Evolutionary conservation across 2,113 vertebrate genomes (phyloP).

Genomic region (Heterotilapia buettikoferi): DNA sequence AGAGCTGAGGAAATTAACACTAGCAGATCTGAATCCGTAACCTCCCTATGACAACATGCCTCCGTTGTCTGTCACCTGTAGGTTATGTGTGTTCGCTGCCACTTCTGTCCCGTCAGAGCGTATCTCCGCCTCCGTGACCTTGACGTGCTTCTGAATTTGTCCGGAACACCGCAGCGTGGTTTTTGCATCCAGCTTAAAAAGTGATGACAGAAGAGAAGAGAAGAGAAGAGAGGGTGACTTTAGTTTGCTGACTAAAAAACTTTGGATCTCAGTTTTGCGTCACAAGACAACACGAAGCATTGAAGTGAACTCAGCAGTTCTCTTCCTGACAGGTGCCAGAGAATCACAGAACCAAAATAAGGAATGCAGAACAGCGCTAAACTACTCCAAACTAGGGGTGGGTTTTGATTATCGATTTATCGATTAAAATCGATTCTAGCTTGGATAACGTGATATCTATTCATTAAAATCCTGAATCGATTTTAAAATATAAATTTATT

Average conservation of each 20-base stretch:
- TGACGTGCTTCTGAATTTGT: slow-evolving; percentile 79
- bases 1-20: slow-evolving; percentile 29
- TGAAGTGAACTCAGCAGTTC: slow-evolving; percentile 22
- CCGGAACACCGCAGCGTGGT: slow-evolving; percentile 92
- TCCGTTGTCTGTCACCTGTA: slow-evolving; percentile 82
- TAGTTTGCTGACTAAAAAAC: background rate
- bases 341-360: background rate
- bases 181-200: slow-evolving; percentile 92
- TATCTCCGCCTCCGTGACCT: slow-evolving; percentile 88
- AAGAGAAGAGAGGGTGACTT: background rate
- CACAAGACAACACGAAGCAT: slow-evolving; percentile 11
- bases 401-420: too few relatives aligned
- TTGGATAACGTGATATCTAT: too few relatives aligned
- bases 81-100: slow-evolving; percentile 98
- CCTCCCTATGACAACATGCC: slow-evolving; percentile 29
- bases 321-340: slow-evolving; percentile 15
- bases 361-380: background rate
- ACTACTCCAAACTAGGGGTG: slow-evolving; percentile 23
- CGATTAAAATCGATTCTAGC: too few relatives aligned
- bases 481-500: too few relatives aligned
- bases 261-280: background rate
- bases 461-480: too few relatives aligned
- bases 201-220: background rate
- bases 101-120: slow-evolving; percentile 94
- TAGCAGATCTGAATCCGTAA: background rate